These are phyloP conservation scores for Brachynemurus nebulosus DNA, from an alignment of 2,888 invertebrate genomes.

Conservation along the genomic window DNA sequence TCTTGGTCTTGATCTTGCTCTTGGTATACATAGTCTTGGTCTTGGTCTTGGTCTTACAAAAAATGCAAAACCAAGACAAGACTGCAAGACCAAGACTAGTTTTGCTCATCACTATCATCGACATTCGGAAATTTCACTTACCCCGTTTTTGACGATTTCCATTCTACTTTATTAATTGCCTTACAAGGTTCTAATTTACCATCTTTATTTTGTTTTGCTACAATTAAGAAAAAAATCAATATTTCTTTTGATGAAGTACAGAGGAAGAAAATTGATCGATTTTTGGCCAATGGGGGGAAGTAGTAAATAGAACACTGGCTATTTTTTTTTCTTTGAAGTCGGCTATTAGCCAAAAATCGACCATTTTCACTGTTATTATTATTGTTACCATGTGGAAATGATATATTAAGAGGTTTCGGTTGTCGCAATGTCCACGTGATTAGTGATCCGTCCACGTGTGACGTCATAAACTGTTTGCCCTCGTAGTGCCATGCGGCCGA, in stretches of 20 bases:
- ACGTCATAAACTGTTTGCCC: conserved; percentile 93
- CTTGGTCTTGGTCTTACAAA: no score
- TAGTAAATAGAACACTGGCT: no score
- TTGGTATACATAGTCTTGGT: no score
- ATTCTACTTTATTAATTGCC: conserved; percentile 89
- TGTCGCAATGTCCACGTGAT: conserved; percentile 81
- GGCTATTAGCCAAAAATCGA: background rate
- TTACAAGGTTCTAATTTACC: conserved; percentile 88
- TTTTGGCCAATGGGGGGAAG: no score
- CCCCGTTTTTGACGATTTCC: conserved; percentile 81
- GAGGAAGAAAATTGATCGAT: no score
- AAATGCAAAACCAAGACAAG: no score
- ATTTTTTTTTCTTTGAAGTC: conserved; percentile 1
- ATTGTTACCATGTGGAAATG: conserved; percentile 80
- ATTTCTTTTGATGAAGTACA: no score
- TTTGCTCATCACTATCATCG: no score
- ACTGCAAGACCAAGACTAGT: no score
- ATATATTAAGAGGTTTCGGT: conserved; percentile 63
- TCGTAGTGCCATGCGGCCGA: conserved; percentile 96
- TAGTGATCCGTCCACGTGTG: conserved; percentile 91
- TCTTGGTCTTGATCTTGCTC: no score
- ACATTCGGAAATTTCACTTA: no score
- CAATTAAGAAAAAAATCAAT: no score
- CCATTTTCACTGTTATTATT: background rate
- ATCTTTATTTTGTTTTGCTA: conserved; percentile 83